Conservation (phyloP, 2,888 invertebrate species). For the Mythimna vitellina region DNA sequence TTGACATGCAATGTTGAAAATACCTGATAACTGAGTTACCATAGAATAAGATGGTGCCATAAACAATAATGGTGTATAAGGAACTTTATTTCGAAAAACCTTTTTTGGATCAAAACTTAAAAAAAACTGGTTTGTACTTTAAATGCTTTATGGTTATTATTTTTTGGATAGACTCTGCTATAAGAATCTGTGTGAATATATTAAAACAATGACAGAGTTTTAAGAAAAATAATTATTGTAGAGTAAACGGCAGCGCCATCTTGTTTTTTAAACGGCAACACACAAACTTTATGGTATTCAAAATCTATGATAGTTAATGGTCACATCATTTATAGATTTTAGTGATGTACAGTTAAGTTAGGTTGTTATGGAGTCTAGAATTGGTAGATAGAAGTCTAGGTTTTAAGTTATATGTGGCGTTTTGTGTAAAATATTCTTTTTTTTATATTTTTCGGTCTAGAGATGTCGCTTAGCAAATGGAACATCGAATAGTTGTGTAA, state of each 20-base stretch:
- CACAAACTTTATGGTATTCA: slow-evolving; percentile 62
- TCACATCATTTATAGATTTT: slow-evolving; percentile 67
- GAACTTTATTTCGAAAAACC: slow-evolving; percentile 46
- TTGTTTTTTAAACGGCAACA: slow-evolving; percentile 64
- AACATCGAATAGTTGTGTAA: slow-evolving; percentile 51
- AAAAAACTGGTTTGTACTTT: slow-evolving; percentile 46
- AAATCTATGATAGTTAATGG: slow-evolving; percentile 67
- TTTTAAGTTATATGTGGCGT: slow-evolving; percentile 64
- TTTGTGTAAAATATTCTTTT: slow-evolving; percentile 64
- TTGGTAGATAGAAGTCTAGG: slow-evolving; percentile 65
- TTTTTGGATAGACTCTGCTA: slow-evolving; percentile 22
- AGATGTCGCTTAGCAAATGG: slow-evolving; percentile 60
- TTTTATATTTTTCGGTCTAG: slow-evolving; percentile 54
- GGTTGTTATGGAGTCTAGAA: slow-evolving; percentile 66
- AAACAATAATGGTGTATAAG: slow-evolving; percentile 76
- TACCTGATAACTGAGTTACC: slow-evolving; percentile 87
- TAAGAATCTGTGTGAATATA: slow-evolving; percentile 41
- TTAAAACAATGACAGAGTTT: slow-evolving; percentile 3
- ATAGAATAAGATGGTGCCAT: slow-evolving; percentile 89
- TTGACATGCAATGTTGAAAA: slow-evolving; percentile 71
- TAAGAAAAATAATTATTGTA: slow-evolving; percentile 40
- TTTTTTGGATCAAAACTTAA: slow-evolving; percentile 32
- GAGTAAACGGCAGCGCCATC: slow-evolving; percentile 68
- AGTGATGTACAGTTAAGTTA: slow-evolving; percentile 73
- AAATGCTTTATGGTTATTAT: slow-evolving; percentile 38